Conservation (phyloP, 2,113 vertebrate genomes). For the Anhinga rufa region DNA sequence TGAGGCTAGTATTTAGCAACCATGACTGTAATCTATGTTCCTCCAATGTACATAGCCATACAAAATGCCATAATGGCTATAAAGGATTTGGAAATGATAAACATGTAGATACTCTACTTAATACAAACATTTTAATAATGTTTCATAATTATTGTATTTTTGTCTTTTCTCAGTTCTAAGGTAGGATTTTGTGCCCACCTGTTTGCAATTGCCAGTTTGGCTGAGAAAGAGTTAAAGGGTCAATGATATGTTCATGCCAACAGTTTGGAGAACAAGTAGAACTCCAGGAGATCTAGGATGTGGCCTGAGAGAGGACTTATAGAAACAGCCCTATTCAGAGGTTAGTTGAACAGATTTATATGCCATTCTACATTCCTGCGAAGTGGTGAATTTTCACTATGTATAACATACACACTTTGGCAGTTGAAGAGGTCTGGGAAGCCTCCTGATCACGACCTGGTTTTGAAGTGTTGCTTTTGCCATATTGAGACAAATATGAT, state of each 20-base stretch:
- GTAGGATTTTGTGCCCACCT: background rate
- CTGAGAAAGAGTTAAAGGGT: no score
- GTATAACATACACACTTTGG: background rate
- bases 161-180: background rate
- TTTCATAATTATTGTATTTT: background rate
- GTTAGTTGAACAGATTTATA: background rate
- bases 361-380: background rate
- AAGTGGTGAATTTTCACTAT: background rate
- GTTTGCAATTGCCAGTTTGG: background rate
- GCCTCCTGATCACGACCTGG: background rate
- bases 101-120: background rate
- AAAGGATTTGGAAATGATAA: background rate
- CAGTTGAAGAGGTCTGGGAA: background rate
- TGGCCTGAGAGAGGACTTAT: background rate
- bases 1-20: background rate
- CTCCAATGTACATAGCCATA: background rate
- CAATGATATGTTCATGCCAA: background rate
- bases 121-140: background rate
- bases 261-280: background rate
- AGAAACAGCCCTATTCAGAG: background rate
- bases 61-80: background rate
- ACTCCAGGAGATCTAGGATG: background rate
- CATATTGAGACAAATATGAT: background rate
- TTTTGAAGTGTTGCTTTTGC: background rate
- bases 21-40: background rate